Conservation (phyloP, 2,113 vertebrate genomes). For the Bettongia penicillata region DNA sequence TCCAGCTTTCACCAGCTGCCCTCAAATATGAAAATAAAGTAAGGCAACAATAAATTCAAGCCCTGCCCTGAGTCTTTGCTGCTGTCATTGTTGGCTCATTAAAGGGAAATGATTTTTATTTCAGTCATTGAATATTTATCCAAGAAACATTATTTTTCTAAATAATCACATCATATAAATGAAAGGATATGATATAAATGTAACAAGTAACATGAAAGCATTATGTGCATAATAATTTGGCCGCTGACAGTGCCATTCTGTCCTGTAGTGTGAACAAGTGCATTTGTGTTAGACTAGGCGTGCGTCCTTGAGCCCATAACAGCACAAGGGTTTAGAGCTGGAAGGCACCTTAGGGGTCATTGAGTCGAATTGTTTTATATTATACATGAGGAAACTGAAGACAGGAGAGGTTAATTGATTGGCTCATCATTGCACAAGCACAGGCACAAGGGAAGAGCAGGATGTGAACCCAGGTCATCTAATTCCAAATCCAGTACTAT, state of each 20-base stretch:
- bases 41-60: background rate
- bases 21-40: constrained; percentile 8
- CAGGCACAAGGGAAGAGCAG: background rate
- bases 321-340: background rate
- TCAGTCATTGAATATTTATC: constrained; percentile 21
- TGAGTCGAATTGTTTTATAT: background rate
- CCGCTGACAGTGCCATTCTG: background rate
- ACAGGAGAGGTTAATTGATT: background rate
- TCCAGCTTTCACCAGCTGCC: background rate
- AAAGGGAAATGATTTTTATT: constrained; percentile 21
- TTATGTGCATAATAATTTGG: background rate
- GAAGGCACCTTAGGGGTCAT: background rate
- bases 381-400: background rate
- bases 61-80: background rate
- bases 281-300: background rate
- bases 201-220: background rate
- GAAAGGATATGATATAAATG: background rate
- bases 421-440: background rate
- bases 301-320: background rate
- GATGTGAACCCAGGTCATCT: background rate
- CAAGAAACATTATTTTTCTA: background rate
- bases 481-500: background rate
- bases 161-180: background rate
- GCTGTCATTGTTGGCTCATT: background rate
- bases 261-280: background rate